A percentile compares a stretch with the other conserved stretches of the same genome.
Evolutionary conservation across 2,797 vertebrate genomes (phyloP).

Genomic region (Helarctos malayanus): DNA sequence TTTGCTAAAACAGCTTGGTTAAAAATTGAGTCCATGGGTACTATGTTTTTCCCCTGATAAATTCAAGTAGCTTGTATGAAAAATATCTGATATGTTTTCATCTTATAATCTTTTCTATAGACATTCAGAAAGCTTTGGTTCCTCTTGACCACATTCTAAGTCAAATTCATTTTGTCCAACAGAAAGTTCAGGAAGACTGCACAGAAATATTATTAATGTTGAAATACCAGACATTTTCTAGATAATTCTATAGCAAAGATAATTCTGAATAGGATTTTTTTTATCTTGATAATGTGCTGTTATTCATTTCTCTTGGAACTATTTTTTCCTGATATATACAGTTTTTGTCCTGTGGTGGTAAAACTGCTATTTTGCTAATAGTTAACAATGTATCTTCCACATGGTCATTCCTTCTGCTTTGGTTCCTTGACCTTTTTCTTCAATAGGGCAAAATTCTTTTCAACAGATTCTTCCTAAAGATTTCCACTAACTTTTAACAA

Average conservation of each 20-base stretch:
- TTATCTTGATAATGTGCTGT: constrained; percentile 69
- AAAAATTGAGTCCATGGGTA: constrained; percentile 41
- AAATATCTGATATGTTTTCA: constrained; percentile 69
- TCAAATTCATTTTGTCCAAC: constrained; percentile 68
- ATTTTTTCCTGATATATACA: not conserved
- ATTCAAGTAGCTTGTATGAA: constrained; percentile 59
- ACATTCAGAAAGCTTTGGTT: constrained; percentile 75
- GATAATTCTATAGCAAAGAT: constrained; percentile 77
- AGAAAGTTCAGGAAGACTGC: constrained; percentile 62
- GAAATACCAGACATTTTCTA: constrained; percentile 77
- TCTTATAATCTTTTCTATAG: constrained; percentile 70
- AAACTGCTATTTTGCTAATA: constrained; percentile 63
- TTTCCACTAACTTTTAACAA: constrained; percentile 45
- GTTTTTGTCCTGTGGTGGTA: constrained; percentile 26
- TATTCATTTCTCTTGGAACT: constrained; percentile 62
- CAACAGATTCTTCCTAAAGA: constrained; percentile 67
- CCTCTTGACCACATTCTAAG: constrained; percentile 64
- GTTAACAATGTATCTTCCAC: constrained; percentile 57
- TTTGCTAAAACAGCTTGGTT: constrained; percentile 69
- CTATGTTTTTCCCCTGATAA: constrained; percentile 70
- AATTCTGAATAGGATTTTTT: constrained; percentile 62
- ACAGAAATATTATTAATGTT: constrained; percentile 73
- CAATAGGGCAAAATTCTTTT: constrained; percentile 53
- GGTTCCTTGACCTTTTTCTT: constrained; percentile 73
- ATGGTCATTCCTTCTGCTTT: constrained; percentile 32